Evolutionary conservation across 2,113 vertebrate genomes (phyloP).

Genomic region (Paralichthys olivaceus): DNA sequence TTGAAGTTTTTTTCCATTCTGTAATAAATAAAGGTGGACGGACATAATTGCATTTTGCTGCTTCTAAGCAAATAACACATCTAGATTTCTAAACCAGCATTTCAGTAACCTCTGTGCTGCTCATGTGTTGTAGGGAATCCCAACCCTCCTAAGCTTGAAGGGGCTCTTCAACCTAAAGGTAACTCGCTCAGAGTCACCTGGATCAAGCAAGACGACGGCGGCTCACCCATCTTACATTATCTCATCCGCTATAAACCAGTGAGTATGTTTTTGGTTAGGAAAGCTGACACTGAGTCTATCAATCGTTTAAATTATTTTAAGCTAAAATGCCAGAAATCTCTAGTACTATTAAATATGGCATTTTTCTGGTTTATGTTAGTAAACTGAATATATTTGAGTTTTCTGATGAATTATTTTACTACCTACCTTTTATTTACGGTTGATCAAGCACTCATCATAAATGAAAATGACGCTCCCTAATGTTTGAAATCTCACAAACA

Average conservation of each 20-base stretch:
- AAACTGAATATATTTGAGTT: no score
- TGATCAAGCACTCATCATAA: no score
- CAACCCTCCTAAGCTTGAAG: constrained; percentile 92
- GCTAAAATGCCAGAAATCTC: no score
- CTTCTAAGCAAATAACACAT: constrained; percentile 2
- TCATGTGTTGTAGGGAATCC: constrained; percentile 88
- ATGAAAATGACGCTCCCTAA: no score
- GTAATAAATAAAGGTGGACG: constrained; percentile 10
- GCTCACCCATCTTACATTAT: constrained; percentile 94
- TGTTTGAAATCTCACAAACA: not conserved
- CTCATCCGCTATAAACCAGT: constrained; percentile 94
- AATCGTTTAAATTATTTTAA: no score
- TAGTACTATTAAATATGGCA: no score
- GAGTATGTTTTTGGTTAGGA: constrained; percentile 75
- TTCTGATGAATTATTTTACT: no score
- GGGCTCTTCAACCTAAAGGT: constrained; percentile 88
- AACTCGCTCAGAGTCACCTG: constrained; percentile 91
- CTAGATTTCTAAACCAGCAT: not conserved
- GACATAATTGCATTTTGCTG: not conserved
- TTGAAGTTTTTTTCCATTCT: not conserved
- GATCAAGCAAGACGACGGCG: constrained; percentile 97
- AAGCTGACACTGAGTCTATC: not conserved
- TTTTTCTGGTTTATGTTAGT: no score
- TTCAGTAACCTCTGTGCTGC: constrained; percentile 15
- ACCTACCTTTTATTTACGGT: no score